phyloP scores from a whole-genome alignment of 2,113 vertebrate species.

The Pundamilia nyererei region DNA sequence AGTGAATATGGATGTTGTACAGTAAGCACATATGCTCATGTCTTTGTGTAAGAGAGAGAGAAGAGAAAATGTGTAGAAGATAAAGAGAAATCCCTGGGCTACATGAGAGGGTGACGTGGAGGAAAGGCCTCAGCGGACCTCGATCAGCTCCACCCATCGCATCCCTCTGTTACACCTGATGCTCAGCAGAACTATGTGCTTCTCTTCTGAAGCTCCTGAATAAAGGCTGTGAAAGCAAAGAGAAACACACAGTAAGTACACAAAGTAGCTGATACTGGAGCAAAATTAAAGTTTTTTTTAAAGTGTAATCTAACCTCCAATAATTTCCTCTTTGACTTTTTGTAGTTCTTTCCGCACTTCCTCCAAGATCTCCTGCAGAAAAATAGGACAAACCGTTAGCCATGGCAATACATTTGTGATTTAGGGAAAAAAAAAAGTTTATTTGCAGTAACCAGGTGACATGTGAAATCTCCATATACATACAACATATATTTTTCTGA shows the following conservation, averaged over 20 bases:
- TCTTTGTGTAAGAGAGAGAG: slow-evolving; percentile 19
- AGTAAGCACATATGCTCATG: slow-evolving; percentile 44
- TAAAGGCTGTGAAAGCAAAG: slow-evolving; percentile 71
- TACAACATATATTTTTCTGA: background rate
- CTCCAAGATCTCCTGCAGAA: slow-evolving; percentile 82
- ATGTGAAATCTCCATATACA: background rate
- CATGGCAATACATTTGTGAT: background rate
- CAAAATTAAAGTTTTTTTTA: background rate
- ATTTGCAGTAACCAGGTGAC: background rate
- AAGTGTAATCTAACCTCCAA: slow-evolving; percentile 69
- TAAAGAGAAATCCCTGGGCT: slow-evolving; percentile 69
- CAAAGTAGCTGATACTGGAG: background rate
- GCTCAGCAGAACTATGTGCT: slow-evolving; percentile 73
- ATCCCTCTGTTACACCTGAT: slow-evolving; percentile 40
- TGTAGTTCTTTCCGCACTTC: slow-evolving; percentile 87
- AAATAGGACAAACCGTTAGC: background rate
- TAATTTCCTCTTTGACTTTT: slow-evolving; percentile 92
- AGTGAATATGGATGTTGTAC: slow-evolving; percentile 45
- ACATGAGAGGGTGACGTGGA: slow-evolving; percentile 40
- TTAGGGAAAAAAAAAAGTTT: background rate
- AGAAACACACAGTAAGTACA: background rate
- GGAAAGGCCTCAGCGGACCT: slow-evolving; percentile 12
- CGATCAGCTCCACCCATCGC: slow-evolving; percentile 17
- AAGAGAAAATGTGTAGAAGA: slow-evolving; percentile 26
- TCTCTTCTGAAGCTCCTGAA: slow-evolving; percentile 84